phyloP scores from a whole-genome alignment of 2,888 invertebrate species.

The Athalia circularis region DNA sequence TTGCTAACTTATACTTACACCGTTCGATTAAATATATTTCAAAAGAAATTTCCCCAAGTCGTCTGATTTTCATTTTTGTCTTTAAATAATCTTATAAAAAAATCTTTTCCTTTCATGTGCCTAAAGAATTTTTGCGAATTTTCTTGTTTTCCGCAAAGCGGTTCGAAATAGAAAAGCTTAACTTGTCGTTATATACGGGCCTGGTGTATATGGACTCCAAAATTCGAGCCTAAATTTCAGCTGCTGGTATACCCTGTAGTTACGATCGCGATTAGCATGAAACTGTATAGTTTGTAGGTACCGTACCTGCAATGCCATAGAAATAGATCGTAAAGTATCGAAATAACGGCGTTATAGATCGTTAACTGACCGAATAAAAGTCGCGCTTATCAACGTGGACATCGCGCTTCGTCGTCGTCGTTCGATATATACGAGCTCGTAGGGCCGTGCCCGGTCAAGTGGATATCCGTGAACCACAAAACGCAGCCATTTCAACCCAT shows the following conservation, averaged over 20 bases:
- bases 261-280: slow-evolving; percentile 29
- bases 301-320: not conserved
- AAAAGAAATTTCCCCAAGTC: no score
- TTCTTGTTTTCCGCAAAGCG: no score
- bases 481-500: slow-evolving; percentile 1
- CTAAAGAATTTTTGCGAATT: no score
- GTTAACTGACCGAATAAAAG: slow-evolving; percentile 43
- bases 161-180: no score
- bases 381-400: slow-evolving; percentile 23
- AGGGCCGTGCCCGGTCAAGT: slow-evolving; percentile 13
- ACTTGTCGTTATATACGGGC: no score
- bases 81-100: no score
- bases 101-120: no score
- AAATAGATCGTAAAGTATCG: slow-evolving; percentile 24
- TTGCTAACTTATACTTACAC: no score
- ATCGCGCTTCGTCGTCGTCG: slow-evolving; percentile 8
- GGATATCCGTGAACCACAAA: slow-evolving; percentile 35
- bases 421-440: not conserved
- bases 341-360: slow-evolving; percentile 32
- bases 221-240: not conserved
- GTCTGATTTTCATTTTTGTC: no score
- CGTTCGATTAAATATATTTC: no score
- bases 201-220: not conserved
- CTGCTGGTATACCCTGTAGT: not conserved
- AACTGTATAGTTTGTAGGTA: slow-evolving; percentile 3